A percentile compares a stretch with the other conserved stretches of the same genome.
Evolutionary conservation across 2,888 invertebrate species (phyloP).

Genomic region (Rutpela maculata): DNA sequence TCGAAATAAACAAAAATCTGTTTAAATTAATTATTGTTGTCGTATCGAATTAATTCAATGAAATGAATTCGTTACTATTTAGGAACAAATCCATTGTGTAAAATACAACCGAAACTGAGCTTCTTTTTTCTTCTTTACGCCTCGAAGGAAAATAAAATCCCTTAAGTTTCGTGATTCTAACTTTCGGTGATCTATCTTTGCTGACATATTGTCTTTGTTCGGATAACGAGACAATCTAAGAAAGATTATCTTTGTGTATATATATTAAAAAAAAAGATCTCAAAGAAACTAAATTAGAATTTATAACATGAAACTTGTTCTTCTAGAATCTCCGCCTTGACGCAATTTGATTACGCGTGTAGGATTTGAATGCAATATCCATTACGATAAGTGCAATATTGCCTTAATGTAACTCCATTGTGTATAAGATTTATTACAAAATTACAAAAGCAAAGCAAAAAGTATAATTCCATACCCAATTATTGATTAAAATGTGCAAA

Average conservation of each 20-base stretch:
- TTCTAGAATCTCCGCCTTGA: neutral
- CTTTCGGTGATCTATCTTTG: constrained; percentile 18
- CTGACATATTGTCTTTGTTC: constrained; percentile 17
- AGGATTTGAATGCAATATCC: neutral
- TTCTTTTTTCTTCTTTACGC: no score
- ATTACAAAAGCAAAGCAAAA: no score
- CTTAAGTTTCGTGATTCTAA: constrained; percentile 20
- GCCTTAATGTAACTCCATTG: no score
- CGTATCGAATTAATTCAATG: no score
- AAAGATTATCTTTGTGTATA: neutral
- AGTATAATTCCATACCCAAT: no score
- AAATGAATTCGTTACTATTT: no score
- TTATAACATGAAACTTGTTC: neutral
- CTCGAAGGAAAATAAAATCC: neutral
- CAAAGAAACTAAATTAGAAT: neutral
- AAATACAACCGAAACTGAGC: no score
- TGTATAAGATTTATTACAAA: no score
- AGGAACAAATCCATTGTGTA: no score
- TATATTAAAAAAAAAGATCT: neutral
- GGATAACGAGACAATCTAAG: neutral
- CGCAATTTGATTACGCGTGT: neutral
- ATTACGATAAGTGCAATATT: neutral
- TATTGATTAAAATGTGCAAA: no score
- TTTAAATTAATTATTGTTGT: no score
- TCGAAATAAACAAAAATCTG: no score